Evolutionary conservation across 2,113 vertebrate genomes (phyloP).

Genomic region (Platysteira castanea): DNA sequence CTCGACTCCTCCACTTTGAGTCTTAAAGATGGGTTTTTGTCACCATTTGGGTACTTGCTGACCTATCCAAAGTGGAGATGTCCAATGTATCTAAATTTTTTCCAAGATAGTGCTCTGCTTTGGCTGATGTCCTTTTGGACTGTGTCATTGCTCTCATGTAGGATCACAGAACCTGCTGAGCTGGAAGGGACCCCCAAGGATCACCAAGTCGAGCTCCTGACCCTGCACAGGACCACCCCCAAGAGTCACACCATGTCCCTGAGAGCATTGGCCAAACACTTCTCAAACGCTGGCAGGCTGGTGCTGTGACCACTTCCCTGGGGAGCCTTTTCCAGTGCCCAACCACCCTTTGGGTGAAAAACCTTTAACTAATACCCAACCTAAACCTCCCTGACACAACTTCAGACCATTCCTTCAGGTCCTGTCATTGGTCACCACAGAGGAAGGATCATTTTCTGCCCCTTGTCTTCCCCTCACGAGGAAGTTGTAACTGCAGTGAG

Average conservation of each 20-base stretch:
- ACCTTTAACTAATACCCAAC: fast-evolving
- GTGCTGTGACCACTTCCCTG: neutral
- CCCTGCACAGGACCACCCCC: neutral
- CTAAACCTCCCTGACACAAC: neutral
- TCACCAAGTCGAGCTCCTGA: neutral
- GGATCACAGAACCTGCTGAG: neutral
- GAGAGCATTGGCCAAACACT: fast-evolving
- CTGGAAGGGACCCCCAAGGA: neutral
- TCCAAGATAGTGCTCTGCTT: neutral
- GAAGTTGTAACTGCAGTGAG: fast-evolving
- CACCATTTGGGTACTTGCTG: neutral
- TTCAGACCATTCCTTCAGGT: fast-evolving
- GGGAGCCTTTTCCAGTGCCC: neutral
- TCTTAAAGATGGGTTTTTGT: neutral
- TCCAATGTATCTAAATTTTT: neutral
- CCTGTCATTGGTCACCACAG: neutral
- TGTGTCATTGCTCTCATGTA: neutral
- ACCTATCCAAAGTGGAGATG: neutral
- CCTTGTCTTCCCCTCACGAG: fast-evolving
- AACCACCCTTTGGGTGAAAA: fast-evolving
- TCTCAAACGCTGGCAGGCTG: neutral
- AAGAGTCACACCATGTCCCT: neutral
- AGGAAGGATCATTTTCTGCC: neutral
- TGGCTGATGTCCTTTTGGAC: neutral
- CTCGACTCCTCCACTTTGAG: neutral